phyloP scores from a whole-genome alignment of 2,888 invertebrate species.

The Oligia latruncula region DNA sequence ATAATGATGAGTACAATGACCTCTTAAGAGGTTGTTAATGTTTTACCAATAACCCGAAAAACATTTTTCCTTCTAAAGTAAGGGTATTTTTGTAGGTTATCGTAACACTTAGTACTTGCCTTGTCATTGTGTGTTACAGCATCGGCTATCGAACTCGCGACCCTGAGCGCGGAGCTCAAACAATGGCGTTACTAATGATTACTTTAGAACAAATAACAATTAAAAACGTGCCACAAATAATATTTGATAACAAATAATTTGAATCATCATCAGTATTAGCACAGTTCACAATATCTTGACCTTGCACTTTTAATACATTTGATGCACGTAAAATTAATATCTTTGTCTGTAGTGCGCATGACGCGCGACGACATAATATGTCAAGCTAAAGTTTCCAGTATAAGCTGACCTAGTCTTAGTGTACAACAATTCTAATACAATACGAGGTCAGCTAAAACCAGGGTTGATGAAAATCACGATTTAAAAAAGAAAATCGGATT shows the following conservation, averaged over 20 bases:
- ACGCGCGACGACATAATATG: too few relatives aligned
- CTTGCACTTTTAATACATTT: not conserved
- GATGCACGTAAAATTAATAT: slow-evolving; percentile 2
- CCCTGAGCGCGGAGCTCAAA: slow-evolving; percentile 29
- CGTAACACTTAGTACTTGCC: not conserved
- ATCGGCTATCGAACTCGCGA: slow-evolving; percentile 40
- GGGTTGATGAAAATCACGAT: too few relatives aligned
- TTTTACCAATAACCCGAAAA: too few relatives aligned
- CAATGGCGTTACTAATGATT: slow-evolving; percentile 28
- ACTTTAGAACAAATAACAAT: slow-evolving; percentile 31
- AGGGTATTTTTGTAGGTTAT: not conserved
- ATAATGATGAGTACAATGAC: too few relatives aligned
- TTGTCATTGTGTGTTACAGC: slow-evolving; percentile 12
- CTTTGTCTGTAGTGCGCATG: not conserved
- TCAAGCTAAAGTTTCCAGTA: too few relatives aligned
- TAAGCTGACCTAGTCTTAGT: too few relatives aligned
- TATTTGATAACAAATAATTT: slow-evolving; percentile 15
- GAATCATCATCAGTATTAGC: slow-evolving; percentile 18
- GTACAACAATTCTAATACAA: too few relatives aligned
- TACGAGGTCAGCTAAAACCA: too few relatives aligned
- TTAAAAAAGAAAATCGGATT: too few relatives aligned
- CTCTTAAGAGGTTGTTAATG: too few relatives aligned
- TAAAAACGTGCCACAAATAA: slow-evolving; percentile 27
- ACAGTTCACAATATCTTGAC: not conserved
- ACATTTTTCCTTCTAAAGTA: too few relatives aligned